These are phyloP conservation scores for Aleiodes alternator DNA, from an alignment of 2,888 invertebrate genomes.

Conservation along the genomic window DNA sequence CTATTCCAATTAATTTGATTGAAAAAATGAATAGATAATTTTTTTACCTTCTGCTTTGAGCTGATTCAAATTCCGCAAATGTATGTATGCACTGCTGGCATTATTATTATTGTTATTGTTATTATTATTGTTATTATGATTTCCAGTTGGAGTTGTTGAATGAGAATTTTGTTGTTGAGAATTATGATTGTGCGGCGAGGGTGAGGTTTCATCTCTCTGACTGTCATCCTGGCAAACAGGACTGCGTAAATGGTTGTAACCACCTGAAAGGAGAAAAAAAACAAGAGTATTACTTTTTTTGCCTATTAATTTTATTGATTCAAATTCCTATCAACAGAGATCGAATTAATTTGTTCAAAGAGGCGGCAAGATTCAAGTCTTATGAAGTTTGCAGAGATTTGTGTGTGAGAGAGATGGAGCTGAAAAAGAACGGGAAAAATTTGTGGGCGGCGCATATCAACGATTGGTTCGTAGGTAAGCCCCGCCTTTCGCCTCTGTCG, in stretches of 20 bases:
- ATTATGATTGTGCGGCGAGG: slow-evolving; percentile 71
- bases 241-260: slow-evolving; percentile 78
- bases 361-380: slow-evolving; percentile 1
- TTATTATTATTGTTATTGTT: slow-evolving; percentile 60
- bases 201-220: slow-evolving; percentile 73
- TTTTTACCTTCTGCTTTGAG: slow-evolving; percentile 72
- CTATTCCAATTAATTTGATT: background rate
- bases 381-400: background rate
- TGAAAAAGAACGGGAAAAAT: slow-evolving; percentile 68
- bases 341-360: background rate
- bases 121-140: slow-evolving; percentile 65
- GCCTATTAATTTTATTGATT: background rate
- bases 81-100: slow-evolving; percentile 71
- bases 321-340: background rate
- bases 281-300: slow-evolving; percentile 12
- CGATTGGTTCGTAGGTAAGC: slow-evolving; percentile 70
- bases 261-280: slow-evolving; percentile 73
- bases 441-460: slow-evolving; percentile 70
- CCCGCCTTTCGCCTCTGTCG: slow-evolving; percentile 71
- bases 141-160: slow-evolving; percentile 70
- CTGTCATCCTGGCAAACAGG: slow-evolving; percentile 75
- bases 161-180: slow-evolving; percentile 67
- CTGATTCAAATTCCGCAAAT: slow-evolving; percentile 72
- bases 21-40: slow-evolving; percentile 19
- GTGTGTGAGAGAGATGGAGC: slow-evolving; percentile 43